Evolutionary conservation across 2,113 vertebrate genomes (phyloP).

Genomic region (Sitta europaea): DNA sequence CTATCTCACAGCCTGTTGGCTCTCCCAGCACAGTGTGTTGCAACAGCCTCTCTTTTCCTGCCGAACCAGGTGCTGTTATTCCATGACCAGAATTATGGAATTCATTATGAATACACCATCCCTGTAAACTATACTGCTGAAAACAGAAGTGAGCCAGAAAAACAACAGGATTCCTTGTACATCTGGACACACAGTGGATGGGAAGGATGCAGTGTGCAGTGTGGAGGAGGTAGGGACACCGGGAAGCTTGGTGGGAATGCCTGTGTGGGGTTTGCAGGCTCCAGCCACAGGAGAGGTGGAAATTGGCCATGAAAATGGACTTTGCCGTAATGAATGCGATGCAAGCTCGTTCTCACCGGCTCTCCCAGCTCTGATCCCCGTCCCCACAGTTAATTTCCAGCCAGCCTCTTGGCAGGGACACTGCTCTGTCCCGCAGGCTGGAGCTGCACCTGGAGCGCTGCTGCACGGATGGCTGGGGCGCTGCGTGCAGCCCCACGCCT

Average conservation of each 20-base stretch:
- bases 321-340: background rate
- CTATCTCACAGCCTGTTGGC: background rate
- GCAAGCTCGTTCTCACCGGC: background rate
- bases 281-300: background rate
- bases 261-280: background rate
- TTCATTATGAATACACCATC: conserved; percentile 96
- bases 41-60: conserved; percentile 16
- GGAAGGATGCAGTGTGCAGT: conserved; percentile 90
- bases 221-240: conserved; percentile 86
- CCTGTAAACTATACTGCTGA: conserved; percentile 84
- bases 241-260: background rate
- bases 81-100: conserved; percentile 93
- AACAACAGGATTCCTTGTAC: conserved; percentile 83
- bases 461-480: background rate
- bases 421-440: background rate
- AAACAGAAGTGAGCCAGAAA: conserved; percentile 71
- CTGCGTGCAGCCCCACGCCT: background rate
- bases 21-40: background rate
- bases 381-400: background rate
- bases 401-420: background rate
- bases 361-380: background rate
- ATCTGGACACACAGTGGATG: conserved; percentile 96
- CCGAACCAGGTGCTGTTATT: conserved; percentile 87
- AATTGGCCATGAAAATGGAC: background rate
- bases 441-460: conserved; percentile 29